Conservation (phyloP, 2,797 vertebrate species). For the Eptatretus atami region DNA sequence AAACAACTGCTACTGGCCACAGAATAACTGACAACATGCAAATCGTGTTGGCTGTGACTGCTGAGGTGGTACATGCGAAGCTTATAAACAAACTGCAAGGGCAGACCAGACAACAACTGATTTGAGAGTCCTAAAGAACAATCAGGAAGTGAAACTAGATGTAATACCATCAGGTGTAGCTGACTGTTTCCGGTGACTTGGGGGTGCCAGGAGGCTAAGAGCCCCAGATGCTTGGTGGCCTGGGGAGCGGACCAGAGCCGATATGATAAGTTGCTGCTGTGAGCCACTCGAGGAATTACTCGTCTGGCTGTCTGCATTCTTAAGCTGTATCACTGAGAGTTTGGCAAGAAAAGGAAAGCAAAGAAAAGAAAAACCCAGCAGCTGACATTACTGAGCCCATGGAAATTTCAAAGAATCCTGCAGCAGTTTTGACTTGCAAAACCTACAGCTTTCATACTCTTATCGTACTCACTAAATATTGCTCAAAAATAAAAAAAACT, state of each 20-base stretch:
- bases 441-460: no score
- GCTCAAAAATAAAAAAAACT: no score
- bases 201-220: slow-evolving; percentile 58
- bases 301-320: slow-evolving; percentile 48
- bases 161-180: slow-evolving; percentile 57
- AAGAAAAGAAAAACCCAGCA: slow-evolving; percentile 7
- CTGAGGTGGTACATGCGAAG: no score
- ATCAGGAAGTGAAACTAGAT: background rate
- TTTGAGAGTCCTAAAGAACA: no score
- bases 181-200: slow-evolving; percentile 56
- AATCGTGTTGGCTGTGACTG: no score
- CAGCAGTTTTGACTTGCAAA: no score
- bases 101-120: no score
- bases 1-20: no score
- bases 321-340: slow-evolving; percentile 55
- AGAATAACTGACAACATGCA: no score
- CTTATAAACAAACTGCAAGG: no score
- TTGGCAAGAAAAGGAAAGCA: slow-evolving; percentile 5
- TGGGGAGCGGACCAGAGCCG: slow-evolving; percentile 74
- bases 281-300: slow-evolving; percentile 60
- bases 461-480: no score
- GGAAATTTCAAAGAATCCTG: background rate
- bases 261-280: slow-evolving; percentile 93
- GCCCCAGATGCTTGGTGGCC: slow-evolving; percentile 67
- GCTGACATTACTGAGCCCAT: slow-evolving; percentile 1